Evolutionary conservation across 2,888 invertebrate species (phyloP), one percentile per base, ranked within the genome.

Genomic region (Zonitis immaculata): DNA sequence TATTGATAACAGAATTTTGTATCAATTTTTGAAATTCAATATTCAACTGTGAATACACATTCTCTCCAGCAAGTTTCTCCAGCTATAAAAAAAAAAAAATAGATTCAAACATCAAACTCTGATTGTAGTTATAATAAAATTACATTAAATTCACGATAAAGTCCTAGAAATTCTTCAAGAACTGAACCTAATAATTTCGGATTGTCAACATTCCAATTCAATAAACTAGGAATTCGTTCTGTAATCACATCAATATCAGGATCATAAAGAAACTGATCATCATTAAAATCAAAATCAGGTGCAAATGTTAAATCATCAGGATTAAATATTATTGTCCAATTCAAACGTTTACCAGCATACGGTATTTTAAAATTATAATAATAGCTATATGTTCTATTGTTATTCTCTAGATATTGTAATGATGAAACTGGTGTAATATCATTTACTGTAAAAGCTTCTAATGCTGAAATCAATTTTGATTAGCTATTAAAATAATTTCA

Each of bases 201-300:
- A 65, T 87, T 78, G 52, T 74, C 77, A 59, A 81, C 76, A 74
- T 87, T 78, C 88, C 88, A 89, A 46, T 81, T 78, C 4, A 78
- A 76, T 47, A 87, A 76, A 67, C 82, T 82, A 12, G 85, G 85
- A 28, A 86, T 67, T 65, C 79, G 71, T 47, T 76, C 72, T 49
- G 77, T 76, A 27, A 86, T 73, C 49, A 75, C 74, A 48, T 82
- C 75, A 49, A 80, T 73, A 66, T 84, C 80, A 42, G 83, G 77
- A 68, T 81, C 82, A 49, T 76, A 78, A 22, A 84, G 73, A 71
- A 89, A 89, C 45, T 76, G 78, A 35, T 83, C 82, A 70, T 88
- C 86, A 61, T 86, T 82, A 72, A 89, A 88, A 64, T 85, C 79
- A 68, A 89, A 88, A 70, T 89, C 89, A 1, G 89, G 88, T 5